A percentile compares a stretch with the other conserved stretches of the same genome.
phyloP scores from a whole-genome alignment of 2,113 vertebrate species.

The Ciconia stormi region DNA sequence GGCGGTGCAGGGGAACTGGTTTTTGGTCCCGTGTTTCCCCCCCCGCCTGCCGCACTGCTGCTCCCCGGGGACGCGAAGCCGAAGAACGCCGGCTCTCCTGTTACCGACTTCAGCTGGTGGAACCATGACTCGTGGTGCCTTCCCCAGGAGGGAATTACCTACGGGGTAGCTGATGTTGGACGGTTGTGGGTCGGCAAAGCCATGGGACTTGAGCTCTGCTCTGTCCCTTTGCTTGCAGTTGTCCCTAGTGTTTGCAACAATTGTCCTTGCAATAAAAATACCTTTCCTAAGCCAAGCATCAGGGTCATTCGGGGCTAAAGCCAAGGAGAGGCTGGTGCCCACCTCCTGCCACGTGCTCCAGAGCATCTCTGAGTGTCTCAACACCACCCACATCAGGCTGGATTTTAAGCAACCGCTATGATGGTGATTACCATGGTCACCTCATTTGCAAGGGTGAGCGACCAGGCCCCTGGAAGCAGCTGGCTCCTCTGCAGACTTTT shows the following conservation, averaged over 20 bases:
- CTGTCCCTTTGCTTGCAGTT: not conserved
- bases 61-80: not conserved
- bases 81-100: not conserved
- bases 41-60: not conserved
- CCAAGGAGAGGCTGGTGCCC: not conserved
- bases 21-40: not conserved
- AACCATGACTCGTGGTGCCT: not conserved
- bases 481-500: not conserved
- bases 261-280: not conserved
- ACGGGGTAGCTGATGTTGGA: fast-evolving
- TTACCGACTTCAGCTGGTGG: fast-evolving
- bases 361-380: not conserved
- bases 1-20: not conserved
- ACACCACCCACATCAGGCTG: not conserved
- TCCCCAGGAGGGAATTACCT: not conserved
- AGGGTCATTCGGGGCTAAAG: not conserved
- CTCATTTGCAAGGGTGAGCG: not conserved
- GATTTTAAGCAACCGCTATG: not conserved
- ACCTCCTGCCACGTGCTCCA: not conserved
- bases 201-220: not conserved
- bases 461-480: not conserved
- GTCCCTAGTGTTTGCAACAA: not conserved
- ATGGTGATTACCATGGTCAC: not conserved
- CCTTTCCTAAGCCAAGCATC: not conserved
- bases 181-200: not conserved